These are phyloP conservation scores for Urophycis tenuis DNA, from an alignment of 2,797 vertebrate genomes.

Conservation along the genomic window DNA sequence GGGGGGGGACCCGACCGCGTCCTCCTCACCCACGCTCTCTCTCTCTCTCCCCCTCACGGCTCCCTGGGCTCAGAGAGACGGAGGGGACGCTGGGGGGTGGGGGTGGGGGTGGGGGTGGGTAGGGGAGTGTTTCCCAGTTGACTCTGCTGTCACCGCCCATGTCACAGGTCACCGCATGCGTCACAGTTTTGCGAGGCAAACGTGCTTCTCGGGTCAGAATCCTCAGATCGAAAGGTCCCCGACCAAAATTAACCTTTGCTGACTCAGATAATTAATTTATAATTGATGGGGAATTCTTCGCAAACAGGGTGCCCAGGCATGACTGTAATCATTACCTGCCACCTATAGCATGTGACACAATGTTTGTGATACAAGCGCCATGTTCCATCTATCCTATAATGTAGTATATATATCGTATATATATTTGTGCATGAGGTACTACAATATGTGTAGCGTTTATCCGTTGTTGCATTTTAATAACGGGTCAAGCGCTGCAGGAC, in stretches of 20 bases:
- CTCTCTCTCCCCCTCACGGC: neutral
- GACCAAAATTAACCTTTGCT: slow-evolving; percentile 90
- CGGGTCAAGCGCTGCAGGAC: neutral
- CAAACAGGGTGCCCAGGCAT: slow-evolving; percentile 48
- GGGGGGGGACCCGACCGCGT: neutral
- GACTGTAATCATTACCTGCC: slow-evolving; percentile 30
- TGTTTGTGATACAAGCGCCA: neutral
- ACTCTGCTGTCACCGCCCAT: slow-evolving; percentile 78
- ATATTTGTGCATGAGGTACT: neutral
- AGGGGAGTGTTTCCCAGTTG: slow-evolving; percentile 72
- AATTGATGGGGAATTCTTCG: slow-evolving; percentile 77
- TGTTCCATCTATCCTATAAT: neutral
- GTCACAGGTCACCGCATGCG: slow-evolving; percentile 85
- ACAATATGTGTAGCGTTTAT: neutral
- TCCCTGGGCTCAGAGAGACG: neutral
- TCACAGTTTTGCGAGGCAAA: slow-evolving; percentile 73
- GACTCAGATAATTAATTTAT: slow-evolving; percentile 93
- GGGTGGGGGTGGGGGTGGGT: slow-evolving; percentile 52
- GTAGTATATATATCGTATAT: neutral
- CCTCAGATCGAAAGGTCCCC: slow-evolving; percentile 86
- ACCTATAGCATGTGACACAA: slow-evolving; percentile 16
- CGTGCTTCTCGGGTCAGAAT: slow-evolving; percentile 77
- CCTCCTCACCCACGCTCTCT: neutral
- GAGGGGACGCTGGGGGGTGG: slow-evolving; percentile 22
- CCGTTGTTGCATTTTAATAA: neutral